Evolutionary conservation across 2,797 vertebrate species (phyloP), one percentile per base, ranked within the genome.

Genomic region (Falco naumanni): DNA sequence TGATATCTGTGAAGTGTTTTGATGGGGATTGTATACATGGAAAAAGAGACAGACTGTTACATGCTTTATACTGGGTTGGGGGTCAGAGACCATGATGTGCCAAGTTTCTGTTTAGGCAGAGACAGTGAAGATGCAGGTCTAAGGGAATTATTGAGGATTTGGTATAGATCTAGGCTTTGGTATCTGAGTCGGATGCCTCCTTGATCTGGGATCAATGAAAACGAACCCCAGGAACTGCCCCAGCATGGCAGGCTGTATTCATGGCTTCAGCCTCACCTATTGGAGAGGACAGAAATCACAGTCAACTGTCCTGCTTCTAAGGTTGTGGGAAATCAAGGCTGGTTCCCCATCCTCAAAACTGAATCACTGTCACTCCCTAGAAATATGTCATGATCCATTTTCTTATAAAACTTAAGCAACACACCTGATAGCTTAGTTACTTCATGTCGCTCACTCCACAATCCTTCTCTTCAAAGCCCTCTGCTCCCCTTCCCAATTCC

Each of bases 181-280:
- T 84, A 61, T 64, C 20, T 16, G 51, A 48, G 10, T 29, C 88
- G 37, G 9, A 41, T 82, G 3, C 16, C 87, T 76, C 11, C 33
- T 79, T 84, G n/a, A 41, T 17, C 13, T 79, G 22, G 7, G 21
- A 76, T 61, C 15, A 39, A 3, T 57, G 22, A 69, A 79, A 93
- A 90, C 26, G 13, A 71, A 37, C 20, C 7, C 24, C 34, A 68
- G 31, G 48, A 34, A 17, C 16, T 84, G 57, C 9, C 29, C 28
- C 8, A 51, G 15, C 9, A 25, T 13, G 8, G 13, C 37, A 59
- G 39, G n/a, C 5, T 65, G 12, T 61, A 57, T 2, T 71, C 39
- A 45, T 11, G 16, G 5, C 5, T 85, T 65, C 3, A 1, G 51
- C 4, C 0, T 74, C 31, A 26, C 2, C 5, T 65, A 10, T 54